Base-by-base conservation (phyloP, 2,888 invertebrate genomes). In the Ecdyonurus torrentis region DNA sequence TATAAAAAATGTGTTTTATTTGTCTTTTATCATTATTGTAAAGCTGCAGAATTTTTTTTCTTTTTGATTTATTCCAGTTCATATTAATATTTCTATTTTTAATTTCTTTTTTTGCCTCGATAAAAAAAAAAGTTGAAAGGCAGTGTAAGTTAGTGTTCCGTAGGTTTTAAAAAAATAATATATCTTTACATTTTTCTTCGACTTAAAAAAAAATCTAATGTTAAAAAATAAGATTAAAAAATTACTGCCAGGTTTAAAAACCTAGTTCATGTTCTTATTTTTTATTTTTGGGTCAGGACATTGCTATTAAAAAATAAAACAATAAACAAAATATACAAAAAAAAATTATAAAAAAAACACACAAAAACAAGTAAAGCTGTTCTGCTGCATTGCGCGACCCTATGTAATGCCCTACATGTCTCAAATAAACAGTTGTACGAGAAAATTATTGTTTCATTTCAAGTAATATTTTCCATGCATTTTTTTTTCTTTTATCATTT, bases 351-450 rank as follows among this genome's bases (percentile, higher is more conserved):
- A 50, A n/a, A 50, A 50, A 50, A 18, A 18, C 50, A 50, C 50
- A 10, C n/a, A n/a, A n/a, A n/a, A n/a, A n/a, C n/a, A 37, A 37
- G 37, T 37, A 37, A n/a, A 22, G 55, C 55, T 55, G 55, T 55
- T 55, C 55, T 20, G 55, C 22, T 55, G 55, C 55, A 55, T 55
- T 7, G 22, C 22, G 22, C 55, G 74, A 74, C 74, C 75, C 74
- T 74, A 74, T 75, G 75, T 75, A 75, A 63, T 64, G 65, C 65
- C 61, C 63, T 75, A 75, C 77, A 79, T 80, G 80, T 80, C 80
- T 80, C 79, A 80, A 37, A 81, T 81, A 80, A 81, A 80, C 80
- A 80, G 80, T 81, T 81, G 80, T 81, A 80, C 80, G 80, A 80
- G 80, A 80, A 80, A 55, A 10, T 37, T n/a, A n/a, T 37, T 37